phyloP scores from a whole-genome alignment of 2,888 invertebrate genomes.

The Melinaea marsaeus region DNA sequence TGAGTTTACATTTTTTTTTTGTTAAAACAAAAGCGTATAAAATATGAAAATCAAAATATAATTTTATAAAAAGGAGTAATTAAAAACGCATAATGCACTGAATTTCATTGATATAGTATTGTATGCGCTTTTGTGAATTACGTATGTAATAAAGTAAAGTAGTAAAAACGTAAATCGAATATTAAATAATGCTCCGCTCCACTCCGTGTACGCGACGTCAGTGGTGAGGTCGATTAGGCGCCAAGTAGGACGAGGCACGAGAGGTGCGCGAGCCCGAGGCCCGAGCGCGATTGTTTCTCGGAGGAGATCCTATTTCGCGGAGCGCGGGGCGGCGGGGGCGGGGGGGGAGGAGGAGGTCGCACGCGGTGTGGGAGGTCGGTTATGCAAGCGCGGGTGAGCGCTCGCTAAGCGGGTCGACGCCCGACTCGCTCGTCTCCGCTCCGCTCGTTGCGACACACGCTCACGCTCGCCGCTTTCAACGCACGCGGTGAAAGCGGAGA shows the following conservation, averaged over 20 bases:
- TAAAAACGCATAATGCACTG: too few species aligned
- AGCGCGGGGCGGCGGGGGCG: slow-evolving; percentile 20
- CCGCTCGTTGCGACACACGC: slow-evolving; percentile 61
- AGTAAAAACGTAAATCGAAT: background rate
- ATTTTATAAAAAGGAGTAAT: too few species aligned
- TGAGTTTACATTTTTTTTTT: slow-evolving; percentile 77
- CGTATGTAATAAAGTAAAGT: too few species aligned
- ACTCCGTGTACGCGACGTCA: slow-evolving; percentile 60
- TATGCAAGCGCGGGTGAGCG: slow-evolving; percentile 80
- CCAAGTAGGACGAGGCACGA: slow-evolving; percentile 52
- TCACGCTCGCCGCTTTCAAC: slow-evolving; percentile 36
- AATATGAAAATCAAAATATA: background rate
- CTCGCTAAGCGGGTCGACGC: slow-evolving; percentile 83
- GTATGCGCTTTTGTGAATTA: too few species aligned
- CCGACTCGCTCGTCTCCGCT: slow-evolving; percentile 62
- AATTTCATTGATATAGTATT: too few species aligned
- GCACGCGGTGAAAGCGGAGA: slow-evolving; percentile 73
- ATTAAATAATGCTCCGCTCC: background rate
- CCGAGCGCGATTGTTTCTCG: slow-evolving; percentile 35
- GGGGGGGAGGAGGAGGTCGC: slow-evolving; percentile 31
- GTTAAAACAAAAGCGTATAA: background rate
- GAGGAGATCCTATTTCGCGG: slow-evolving; percentile 67
- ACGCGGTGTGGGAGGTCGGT: slow-evolving; percentile 62
- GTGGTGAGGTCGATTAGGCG: slow-evolving; percentile 58
- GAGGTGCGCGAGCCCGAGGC: slow-evolving; percentile 39